Evolutionary conservation across 2,113 vertebrate genomes (phyloP), one percentile per base, ranked within the genome.

Genomic region (Junco hyemalis): DNA sequence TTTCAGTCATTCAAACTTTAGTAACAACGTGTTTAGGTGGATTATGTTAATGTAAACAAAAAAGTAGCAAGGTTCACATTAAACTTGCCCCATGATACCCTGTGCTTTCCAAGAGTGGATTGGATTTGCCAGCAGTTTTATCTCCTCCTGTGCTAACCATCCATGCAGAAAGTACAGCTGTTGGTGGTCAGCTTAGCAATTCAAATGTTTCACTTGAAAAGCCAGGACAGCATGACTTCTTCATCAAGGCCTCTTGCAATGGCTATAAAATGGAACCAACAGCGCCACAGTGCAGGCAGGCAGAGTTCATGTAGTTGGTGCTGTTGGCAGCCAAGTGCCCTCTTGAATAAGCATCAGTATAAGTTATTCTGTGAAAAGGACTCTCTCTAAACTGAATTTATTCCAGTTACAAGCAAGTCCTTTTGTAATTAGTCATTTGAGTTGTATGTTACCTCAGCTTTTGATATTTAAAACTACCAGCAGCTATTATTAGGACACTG

Each of bases 151-250:
- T 72, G 59, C 10, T 88, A 85, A 77, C n/a, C 16, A 81, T 48
- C 66, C 89, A 79, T 69, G 86, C 61, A 87, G 89, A 96, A 92
- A 79, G 78, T 61, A 54, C 61, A 92, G 35, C 78, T 95, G 78
- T 47, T 79, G 81, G 65, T 91, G 91, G 74, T 53, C 85, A 93
- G 40, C n/a, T 93, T 77, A 93, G 81, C 95, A 92, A 96, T 90
- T 96, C 66, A 93, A 90, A 87, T 65, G 60, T 48, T 84, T 20
- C 29, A 57, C 53, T 76, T 91, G 84, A 65, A 87, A 95, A 95
- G 79, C 57, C 61, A 76, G 40, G 53, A 48, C 89, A 97, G 57
- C 73, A 76, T 38, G 80, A 76, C 65, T 91, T 83, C 59, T 70
- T 78, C 53, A 82, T 81, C 73, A 65, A 42, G 40, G 21, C 25